Conservation (phyloP, 2,113 vertebrate genomes). For the Cervus canadensis region DNA sequence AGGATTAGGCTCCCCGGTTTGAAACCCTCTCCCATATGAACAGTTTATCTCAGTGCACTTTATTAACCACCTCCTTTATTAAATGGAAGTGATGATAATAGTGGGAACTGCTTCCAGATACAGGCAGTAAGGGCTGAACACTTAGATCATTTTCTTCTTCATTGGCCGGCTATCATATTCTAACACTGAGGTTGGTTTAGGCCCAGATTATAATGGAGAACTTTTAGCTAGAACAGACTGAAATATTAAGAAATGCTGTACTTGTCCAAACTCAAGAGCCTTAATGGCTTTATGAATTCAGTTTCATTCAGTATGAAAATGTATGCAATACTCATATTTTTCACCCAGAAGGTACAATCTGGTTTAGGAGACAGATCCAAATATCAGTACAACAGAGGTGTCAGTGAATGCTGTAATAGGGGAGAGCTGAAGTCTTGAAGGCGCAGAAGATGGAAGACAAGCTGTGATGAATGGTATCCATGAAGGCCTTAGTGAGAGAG, state of each 20-base stretch:
- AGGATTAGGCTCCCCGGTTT: background rate
- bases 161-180: background rate
- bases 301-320: background rate
- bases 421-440: background rate
- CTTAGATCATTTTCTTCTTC: background rate
- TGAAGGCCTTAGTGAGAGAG: background rate
- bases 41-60: background rate
- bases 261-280: background rate
- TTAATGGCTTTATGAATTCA: background rate
- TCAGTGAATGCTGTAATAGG: background rate
- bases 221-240: background rate
- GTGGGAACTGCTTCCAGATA: background rate
- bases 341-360: background rate
- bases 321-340: background rate
- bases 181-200: background rate
- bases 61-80: background rate
- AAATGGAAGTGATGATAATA: background rate
- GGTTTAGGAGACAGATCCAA: background rate
- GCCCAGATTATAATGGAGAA: background rate
- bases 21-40: background rate
- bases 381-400: background rate
- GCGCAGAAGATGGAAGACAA: background rate
- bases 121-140: background rate
- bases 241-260: background rate
- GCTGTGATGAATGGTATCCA: no score